phyloP scores from a whole-genome alignment of 2,113 vertebrate genomes.

The Otis tarda region DNA sequence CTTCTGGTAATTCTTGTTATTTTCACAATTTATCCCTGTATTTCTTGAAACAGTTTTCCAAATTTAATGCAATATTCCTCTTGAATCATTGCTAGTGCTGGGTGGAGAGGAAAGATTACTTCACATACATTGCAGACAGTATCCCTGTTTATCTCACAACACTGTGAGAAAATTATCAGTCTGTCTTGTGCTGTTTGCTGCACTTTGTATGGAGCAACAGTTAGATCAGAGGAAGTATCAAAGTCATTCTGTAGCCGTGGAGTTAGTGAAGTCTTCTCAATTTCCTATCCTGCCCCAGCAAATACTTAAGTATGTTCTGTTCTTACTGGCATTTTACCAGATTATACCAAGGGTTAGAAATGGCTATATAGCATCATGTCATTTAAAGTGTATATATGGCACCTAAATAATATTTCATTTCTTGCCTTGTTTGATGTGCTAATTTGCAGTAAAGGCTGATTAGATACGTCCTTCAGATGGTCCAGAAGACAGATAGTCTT shows the following conservation, averaged over 20 bases:
- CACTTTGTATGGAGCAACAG: neutral
- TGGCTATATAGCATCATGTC: neutral
- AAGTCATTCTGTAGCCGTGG: neutral
- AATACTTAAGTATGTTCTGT: neutral
- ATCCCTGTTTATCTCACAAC: neutral
- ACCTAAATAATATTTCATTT: neutral
- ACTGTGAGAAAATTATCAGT: rapidly evolving
- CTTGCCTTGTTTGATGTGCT: neutral
- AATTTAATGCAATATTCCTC: neutral
- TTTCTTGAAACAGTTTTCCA: neutral
- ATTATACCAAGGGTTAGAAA: neutral
- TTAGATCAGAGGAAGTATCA: neutral
- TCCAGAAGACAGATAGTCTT: neutral
- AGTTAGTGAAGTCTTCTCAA: neutral
- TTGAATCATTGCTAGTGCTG: neutral
- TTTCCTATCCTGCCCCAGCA: neutral
- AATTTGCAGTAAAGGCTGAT: neutral
- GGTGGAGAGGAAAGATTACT: neutral
- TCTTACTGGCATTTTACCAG: neutral
- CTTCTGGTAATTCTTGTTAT: neutral
- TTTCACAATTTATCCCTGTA: neutral
- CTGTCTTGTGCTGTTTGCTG: neutral
- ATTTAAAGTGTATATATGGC: neutral
- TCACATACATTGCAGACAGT: neutral
- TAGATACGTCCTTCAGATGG: conserved; percentile 25